Percentiles rank a stretch among this genome's conserved stretches.
Evolutionary conservation across 2,888 invertebrate genomes (phyloP).

Genomic region (Polia nebulosa): DNA sequence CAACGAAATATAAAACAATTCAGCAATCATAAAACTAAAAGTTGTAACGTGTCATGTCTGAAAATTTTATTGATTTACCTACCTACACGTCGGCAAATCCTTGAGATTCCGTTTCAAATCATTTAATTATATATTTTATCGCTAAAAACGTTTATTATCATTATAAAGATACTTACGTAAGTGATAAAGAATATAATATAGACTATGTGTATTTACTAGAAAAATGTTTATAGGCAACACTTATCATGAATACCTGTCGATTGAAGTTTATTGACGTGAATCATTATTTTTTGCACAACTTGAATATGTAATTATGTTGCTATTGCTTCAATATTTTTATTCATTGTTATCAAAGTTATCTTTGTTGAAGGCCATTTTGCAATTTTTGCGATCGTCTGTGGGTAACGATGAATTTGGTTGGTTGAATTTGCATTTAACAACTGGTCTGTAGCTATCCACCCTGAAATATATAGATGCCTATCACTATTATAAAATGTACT

Average conservation of each 20-base stretch:
- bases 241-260: slow-evolving; percentile 51
- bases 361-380: slow-evolving; percentile 29
- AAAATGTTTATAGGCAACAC: slow-evolving; percentile 44
- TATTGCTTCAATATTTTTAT: slow-evolving; percentile 24
- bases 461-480: not conserved
- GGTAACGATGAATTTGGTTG: slow-evolving; percentile 12
- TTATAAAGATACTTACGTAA: slow-evolving; percentile 51
- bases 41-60: slow-evolving; percentile 1
- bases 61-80: slow-evolving; percentile 21
- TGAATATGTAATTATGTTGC: slow-evolving; percentile 32
- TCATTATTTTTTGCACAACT: slow-evolving; percentile 33
- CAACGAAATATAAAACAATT: not conserved
- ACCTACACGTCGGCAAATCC: slow-evolving; percentile 59
- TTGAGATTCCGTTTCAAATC: slow-evolving; percentile 63
- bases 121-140: slow-evolving; percentile 65
- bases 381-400: slow-evolving; percentile 16
- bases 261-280: slow-evolving; percentile 43
- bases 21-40: not conserved
- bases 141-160: slow-evolving; percentile 59
- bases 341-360: slow-evolving; percentile 21
- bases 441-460: not conserved
- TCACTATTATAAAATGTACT: not conserved
- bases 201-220: slow-evolving; percentile 55
- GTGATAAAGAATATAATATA: slow-evolving; percentile 51
- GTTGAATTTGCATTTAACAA: not conserved